Evolutionary conservation across 2,888 invertebrate species (phyloP).

Genomic region (Cephus runcator): DNA sequence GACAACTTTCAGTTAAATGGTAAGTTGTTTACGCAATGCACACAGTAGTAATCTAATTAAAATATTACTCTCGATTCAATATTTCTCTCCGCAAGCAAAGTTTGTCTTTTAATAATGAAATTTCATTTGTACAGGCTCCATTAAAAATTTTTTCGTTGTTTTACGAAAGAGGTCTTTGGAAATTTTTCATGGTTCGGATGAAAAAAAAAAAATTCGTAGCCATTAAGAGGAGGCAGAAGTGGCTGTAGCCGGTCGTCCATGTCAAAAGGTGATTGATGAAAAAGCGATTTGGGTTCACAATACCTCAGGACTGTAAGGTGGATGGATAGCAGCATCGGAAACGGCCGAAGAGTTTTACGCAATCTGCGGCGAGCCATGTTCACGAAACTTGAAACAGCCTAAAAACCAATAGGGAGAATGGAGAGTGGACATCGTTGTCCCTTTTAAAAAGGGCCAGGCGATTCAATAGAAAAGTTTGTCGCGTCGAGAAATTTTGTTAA

Average conservation of each 20-base stretch:
- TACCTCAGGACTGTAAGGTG: not conserved
- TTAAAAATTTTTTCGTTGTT: not conserved
- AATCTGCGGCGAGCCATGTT: not conserved
- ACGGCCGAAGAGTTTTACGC: not conserved
- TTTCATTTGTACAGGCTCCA: no score
- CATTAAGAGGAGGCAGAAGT: conserved; percentile 1
- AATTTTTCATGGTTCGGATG: not conserved
- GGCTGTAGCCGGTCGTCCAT: not conserved
- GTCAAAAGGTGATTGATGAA: conserved; percentile 6
- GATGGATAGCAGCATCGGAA: not conserved
- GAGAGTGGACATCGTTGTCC: not conserved
- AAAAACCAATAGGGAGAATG: not conserved
- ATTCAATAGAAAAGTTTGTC: not conserved
- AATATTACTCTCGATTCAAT: no score
- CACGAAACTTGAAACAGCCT: not conserved
- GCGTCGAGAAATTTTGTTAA: not conserved
- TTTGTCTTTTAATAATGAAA: no score
- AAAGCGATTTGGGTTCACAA: conserved; percentile 1
- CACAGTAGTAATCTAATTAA: no score
- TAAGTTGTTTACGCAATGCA: no score
- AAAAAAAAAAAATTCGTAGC: not conserved
- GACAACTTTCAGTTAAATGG: no score
- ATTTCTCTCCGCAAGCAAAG: no score
- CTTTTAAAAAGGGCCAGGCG: not conserved
- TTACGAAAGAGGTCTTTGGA: not conserved